phyloP scores from a whole-genome alignment of 2,888 invertebrate species.

The Caenorhabditis japonica region DNA sequence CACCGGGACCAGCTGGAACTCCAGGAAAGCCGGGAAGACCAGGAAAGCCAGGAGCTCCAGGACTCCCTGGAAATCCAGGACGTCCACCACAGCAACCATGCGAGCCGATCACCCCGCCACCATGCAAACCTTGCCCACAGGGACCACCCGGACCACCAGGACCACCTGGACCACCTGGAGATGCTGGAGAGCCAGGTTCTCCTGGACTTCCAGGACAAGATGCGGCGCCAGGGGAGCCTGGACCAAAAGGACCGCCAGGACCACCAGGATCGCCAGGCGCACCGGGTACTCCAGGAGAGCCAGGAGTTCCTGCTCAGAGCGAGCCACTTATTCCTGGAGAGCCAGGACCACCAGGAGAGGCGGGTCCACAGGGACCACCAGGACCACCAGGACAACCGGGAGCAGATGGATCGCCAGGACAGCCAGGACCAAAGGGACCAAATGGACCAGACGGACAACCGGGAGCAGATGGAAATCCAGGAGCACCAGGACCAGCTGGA shows the following conservation, averaged over 20 bases:
- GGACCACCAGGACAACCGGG: conserved; percentile 58
- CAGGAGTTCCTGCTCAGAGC: conserved; percentile 58
- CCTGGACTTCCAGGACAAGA: conserved; percentile 66
- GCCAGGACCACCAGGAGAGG: conserved; percentile 62
- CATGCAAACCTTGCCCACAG: conserved; percentile 62
- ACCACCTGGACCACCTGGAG: conserved; percentile 58
- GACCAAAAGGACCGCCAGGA: conserved; percentile 71
- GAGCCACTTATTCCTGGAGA: conserved; percentile 65
- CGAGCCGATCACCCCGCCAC: conserved; percentile 58
- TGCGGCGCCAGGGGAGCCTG: conserved; percentile 68
- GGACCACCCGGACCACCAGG: conserved; percentile 60
- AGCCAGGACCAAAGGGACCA: conserved; percentile 56
- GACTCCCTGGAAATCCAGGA: conserved; percentile 60
- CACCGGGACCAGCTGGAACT: conserved; percentile 56
- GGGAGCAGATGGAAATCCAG: conserved; percentile 60
- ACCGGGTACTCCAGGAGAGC: conserved; percentile 64
- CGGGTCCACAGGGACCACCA: conserved; percentile 59
- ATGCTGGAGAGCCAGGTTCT: conserved; percentile 60
- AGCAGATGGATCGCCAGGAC: conserved; percentile 56
- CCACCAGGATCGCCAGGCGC: conserved; percentile 65
- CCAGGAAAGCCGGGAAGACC: conserved; percentile 62
- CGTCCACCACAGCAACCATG: conserved; percentile 60
- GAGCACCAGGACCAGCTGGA: conserved; percentile 60
- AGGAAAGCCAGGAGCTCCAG: conserved; percentile 61
- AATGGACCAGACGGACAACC: conserved; percentile 50